A percentile compares a stretch with the other conserved stretches of the same genome.
phyloP scores from a whole-genome alignment of 1,140 invertebrate genomes.

The Trichoplusia ni region DNA sequence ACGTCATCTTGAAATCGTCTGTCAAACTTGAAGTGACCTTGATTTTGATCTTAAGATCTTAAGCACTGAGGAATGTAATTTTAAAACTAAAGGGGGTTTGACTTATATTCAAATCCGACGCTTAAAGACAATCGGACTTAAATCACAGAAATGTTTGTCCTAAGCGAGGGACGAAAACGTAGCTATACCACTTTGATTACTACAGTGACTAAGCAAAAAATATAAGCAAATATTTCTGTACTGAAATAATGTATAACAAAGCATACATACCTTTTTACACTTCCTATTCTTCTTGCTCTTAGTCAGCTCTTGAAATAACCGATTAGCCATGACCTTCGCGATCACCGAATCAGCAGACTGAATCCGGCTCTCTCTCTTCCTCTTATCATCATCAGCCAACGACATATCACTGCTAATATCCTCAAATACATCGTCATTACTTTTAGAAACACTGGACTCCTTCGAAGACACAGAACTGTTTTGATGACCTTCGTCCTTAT shows the following conservation, averaged over 20 bases:
- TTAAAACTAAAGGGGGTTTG: no score
- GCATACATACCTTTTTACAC: slow-evolving; percentile 57
- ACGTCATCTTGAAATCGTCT: no score
- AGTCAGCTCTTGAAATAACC: slow-evolving; percentile 53
- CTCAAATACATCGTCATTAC: slow-evolving; percentile 4
- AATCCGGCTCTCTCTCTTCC: slow-evolving; percentile 32
- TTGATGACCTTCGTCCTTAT: slow-evolving; percentile 46
- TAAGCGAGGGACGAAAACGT: no score
- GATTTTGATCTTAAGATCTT: no score
- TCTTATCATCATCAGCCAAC: slow-evolving; percentile 13
- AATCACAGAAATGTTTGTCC: no score
- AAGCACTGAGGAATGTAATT: no score
- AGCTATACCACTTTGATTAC: no score
- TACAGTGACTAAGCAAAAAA: no score
- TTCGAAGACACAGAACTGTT: slow-evolving; percentile 14
- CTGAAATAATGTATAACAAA: not conserved
- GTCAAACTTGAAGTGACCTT: no score
- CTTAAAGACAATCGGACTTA: no score
- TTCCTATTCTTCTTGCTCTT: slow-evolving; percentile 48
- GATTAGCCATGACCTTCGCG: slow-evolving; percentile 62
- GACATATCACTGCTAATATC: slow-evolving; percentile 18
- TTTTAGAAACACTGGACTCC: slow-evolving; percentile 39
- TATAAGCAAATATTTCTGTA: not conserved
- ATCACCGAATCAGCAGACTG: slow-evolving; percentile 57
- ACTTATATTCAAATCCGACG: no score